These are phyloP conservation scores for Malurus melanocephalus DNA, from an alignment of 2,113 vertebrate genomes.

Conservation along the genomic window DNA sequence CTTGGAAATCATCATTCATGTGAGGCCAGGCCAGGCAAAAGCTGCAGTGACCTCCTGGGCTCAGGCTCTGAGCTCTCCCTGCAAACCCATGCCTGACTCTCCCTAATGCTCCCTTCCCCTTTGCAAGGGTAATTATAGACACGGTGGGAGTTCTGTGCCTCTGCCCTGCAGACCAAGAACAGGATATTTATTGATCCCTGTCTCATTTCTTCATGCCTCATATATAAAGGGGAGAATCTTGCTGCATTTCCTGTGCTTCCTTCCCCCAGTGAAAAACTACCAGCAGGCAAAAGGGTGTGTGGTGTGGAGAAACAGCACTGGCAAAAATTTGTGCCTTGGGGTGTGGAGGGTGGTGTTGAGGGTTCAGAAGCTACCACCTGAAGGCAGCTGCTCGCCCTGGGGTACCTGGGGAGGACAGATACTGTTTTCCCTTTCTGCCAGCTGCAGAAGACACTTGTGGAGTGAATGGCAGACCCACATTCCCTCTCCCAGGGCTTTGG, in stretches of 20 bases:
- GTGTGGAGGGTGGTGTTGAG: neutral
- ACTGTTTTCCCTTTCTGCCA: neutral
- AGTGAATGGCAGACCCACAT: accelerated
- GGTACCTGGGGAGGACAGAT: neutral
- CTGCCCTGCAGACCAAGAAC: neutral
- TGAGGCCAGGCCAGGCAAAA: neutral
- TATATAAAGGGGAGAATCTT: neutral
- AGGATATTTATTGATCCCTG: neutral
- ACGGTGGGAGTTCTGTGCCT: neutral
- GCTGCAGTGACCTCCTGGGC: neutral
- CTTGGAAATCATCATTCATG: neutral
- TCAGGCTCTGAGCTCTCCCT: neutral
- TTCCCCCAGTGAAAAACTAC: neutral
- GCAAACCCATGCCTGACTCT: neutral
- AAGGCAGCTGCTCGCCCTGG: neutral
- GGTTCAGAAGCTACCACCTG: neutral
- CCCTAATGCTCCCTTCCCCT: neutral
- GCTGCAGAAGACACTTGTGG: neutral
- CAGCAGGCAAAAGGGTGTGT: neutral
- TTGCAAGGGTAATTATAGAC: neutral
- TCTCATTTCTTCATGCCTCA: neutral
- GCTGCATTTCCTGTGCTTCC: neutral
- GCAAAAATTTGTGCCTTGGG: neutral
- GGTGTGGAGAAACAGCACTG: neutral
- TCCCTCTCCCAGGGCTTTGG: neutral